Percentiles rank a stretch among this genome's conserved stretches.
phyloP scores from a whole-genome alignment of 2,888 invertebrate species.

The Drosophila colorata region DNA sequence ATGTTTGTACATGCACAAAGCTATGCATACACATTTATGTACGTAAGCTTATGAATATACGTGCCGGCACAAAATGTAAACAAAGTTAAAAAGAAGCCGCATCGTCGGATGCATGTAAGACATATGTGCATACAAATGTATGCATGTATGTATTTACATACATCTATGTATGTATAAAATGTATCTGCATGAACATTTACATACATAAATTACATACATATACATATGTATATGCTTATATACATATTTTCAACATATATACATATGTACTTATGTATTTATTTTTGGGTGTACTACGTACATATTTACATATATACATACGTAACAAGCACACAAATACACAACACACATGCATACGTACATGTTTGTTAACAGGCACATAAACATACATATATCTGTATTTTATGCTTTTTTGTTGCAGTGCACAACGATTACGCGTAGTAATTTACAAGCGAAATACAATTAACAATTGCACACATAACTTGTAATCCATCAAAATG shows the following conservation, averaged over 20 bases:
- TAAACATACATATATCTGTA: conserved; percentile 2
- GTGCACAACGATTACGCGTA: conserved; percentile 13
- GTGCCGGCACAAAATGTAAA: conserved; percentile 50
- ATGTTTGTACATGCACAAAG: not conserved
- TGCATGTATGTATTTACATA: not conserved
- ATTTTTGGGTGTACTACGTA: no score
- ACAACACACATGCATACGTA: conserved; percentile 1
- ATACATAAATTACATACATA: conserved; percentile 1
- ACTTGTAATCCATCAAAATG: conserved; percentile 86
- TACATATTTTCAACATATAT: not conserved
- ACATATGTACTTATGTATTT: not conserved
- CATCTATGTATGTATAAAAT: not conserved
- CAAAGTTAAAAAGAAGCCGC: conserved; percentile 20
- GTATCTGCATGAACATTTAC: not conserved
- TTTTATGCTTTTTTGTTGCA: conserved; percentile 11
- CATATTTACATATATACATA: not conserved
- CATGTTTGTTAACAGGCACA: no score
- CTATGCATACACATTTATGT: not conserved
- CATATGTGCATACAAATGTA: conserved; percentile 10
- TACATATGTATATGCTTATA: not conserved
- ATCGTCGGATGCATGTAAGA: conserved; percentile 9
- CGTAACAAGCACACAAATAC: not conserved
- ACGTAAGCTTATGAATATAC: conserved; percentile 1
- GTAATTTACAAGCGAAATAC: conserved; percentile 11
- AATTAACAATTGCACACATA: conserved; percentile 11